A percentile compares a stretch with the other conserved stretches of the same genome.
phyloP scores from a whole-genome alignment of 2,888 invertebrate genomes.

The Gastracanthus pulcherrimus region DNA sequence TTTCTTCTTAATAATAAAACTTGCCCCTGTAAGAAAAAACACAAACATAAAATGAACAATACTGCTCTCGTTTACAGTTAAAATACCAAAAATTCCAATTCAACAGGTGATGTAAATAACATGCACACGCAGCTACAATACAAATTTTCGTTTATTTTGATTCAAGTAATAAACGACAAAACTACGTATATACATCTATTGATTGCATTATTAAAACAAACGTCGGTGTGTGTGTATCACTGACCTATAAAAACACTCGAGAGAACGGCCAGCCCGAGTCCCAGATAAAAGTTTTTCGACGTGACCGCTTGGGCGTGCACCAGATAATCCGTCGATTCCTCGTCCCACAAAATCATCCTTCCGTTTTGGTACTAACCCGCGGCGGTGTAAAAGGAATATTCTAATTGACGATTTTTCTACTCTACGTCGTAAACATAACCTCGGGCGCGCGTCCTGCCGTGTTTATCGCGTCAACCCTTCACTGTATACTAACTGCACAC shows the following conservation, averaged over 20 bases:
- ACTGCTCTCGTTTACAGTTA: neutral
- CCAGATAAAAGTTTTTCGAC: slow-evolving; percentile 82
- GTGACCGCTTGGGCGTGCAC: slow-evolving; percentile 11
- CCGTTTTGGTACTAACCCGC: neutral
- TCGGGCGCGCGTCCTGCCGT: neutral
- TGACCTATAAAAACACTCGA: slow-evolving; percentile 91
- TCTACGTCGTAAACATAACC: slow-evolving; percentile 25
- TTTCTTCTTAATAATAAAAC: slow-evolving; percentile 93
- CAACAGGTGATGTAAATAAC: too few relatives aligned
- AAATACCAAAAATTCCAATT: too few relatives aligned
- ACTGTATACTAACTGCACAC: too few relatives aligned
- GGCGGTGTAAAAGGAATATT: neutral
- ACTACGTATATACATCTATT: too few relatives aligned
- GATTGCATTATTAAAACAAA: slow-evolving; percentile 27
- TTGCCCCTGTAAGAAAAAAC: slow-evolving; percentile 79
- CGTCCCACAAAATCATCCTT: slow-evolving; percentile 49
- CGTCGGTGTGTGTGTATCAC: slow-evolving; percentile 60
- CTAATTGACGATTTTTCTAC: neutral
- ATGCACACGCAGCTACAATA: too few relatives aligned
- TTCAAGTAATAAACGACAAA: too few relatives aligned
- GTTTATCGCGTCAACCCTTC: neutral
- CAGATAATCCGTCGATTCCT: slow-evolving; percentile 53
- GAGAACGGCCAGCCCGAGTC: slow-evolving; percentile 86
- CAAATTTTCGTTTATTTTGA: neutral
- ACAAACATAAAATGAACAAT: neutral